A percentile compares a stretch with the other conserved stretches of the same genome.
phyloP scores from a whole-genome alignment of 2,888 invertebrate genomes.

The Noctua pronuba region DNA sequence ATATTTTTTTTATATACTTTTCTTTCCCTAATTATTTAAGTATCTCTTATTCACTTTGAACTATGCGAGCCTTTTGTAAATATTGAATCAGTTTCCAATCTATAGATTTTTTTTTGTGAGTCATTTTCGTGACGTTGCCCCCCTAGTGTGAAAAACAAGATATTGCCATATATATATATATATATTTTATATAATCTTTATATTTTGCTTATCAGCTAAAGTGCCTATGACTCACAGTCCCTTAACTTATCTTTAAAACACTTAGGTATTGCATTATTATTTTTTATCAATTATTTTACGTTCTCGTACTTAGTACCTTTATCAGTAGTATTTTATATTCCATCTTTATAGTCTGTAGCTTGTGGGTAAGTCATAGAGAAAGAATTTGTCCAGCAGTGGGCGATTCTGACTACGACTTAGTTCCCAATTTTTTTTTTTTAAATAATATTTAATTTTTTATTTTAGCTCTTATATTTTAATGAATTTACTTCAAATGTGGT shows the following conservation, averaged over 20 bases:
- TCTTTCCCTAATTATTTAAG: background rate
- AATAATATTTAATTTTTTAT: background rate
- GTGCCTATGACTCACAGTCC: background rate
- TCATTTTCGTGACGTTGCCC: background rate
- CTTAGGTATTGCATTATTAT: background rate
- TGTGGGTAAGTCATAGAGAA: background rate
- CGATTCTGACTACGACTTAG: background rate
- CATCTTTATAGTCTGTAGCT: background rate
- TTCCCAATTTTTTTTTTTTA: background rate
- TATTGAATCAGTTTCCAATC: background rate
- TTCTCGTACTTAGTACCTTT: background rate
- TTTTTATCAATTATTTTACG: background rate
- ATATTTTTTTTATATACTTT: constrained; percentile 18
- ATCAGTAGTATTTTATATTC: background rate
- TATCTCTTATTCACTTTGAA: background rate
- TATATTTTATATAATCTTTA: background rate
- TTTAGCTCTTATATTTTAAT: background rate
- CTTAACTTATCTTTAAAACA: background rate
- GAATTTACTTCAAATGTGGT: constrained; percentile 1
- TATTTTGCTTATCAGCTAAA: background rate
- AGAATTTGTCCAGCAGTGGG: background rate
- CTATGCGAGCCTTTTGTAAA: background rate
- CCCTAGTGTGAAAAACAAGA: background rate
- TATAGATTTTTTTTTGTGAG: background rate
- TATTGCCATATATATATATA: too few relatives aligned